Conservation (phyloP, 2,888 invertebrate genomes). For the Allolobophora icterica region DNA sequence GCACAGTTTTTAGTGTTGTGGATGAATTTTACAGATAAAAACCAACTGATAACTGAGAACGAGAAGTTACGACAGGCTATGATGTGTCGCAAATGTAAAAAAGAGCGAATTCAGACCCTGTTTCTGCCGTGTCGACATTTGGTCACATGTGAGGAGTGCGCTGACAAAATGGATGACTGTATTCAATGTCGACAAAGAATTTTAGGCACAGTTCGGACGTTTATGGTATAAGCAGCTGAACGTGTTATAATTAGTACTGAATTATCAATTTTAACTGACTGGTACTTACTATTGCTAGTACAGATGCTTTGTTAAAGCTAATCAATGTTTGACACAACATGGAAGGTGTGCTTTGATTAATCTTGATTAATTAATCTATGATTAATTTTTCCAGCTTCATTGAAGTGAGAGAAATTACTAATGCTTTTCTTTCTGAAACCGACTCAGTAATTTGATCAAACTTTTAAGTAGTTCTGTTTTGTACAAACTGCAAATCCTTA, state of each 20-base stretch:
- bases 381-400: background rate
- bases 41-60: background rate
- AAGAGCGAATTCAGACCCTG: conserved; percentile 33
- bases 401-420: background rate
- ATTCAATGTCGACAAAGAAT: conserved; percentile 32
- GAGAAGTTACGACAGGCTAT: conserved; percentile 14
- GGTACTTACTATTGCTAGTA: background rate
- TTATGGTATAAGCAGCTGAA: conserved; percentile 2
- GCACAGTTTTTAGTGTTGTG: background rate
- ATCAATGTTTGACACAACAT: background rate
- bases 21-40: conserved; percentile 4
- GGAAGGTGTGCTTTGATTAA: background rate
- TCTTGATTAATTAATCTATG: background rate
- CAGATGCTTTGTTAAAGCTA: background rate
- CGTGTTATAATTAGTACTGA: background rate
- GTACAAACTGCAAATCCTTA: background rate
- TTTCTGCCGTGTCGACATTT: conserved; percentile 38
- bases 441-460: background rate
- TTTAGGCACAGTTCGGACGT: conserved; percentile 36
- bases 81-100: conserved; percentile 33
- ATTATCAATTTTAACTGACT: background rate
- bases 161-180: conserved; percentile 34
- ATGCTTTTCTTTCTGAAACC: background rate
- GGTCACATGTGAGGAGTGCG: conserved; percentile 35
- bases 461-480: background rate